phyloP scores from a whole-genome alignment of 1,140 invertebrate species.

The Maniola jurtina region DNA sequence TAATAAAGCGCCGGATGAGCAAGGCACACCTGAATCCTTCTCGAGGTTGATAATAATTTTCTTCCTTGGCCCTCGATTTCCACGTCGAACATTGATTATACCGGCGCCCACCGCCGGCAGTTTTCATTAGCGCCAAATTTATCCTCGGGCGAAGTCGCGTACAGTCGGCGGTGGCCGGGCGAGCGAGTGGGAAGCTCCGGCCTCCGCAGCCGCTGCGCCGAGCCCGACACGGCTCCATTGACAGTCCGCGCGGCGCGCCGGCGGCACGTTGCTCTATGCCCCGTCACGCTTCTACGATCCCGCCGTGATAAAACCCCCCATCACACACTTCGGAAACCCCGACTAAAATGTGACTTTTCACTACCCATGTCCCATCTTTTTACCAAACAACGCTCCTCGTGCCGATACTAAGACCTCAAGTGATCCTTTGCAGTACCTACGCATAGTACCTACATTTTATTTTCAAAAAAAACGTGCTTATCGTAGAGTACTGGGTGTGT shows the following conservation, averaged over 20 bases:
- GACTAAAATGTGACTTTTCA: conserved; percentile 53
- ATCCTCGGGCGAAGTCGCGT: conserved; percentile 67
- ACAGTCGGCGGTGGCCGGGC: conserved; percentile 52
- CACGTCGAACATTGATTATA: conserved; percentile 73
- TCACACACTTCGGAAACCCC: conserved; percentile 43
- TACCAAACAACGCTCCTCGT: not conserved
- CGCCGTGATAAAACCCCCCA: conserved; percentile 41
- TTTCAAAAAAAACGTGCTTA: conserved; percentile 47
- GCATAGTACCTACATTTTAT: conserved; percentile 16
- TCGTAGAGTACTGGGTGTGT: conserved; percentile 44
- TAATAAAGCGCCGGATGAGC: conserved; percentile 2
- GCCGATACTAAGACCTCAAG: conserved; percentile 1
- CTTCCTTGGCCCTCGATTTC: conserved; percentile 55
- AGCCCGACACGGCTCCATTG: conserved; percentile 60
- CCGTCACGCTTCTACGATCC: conserved; percentile 45
- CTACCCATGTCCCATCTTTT: not conserved
- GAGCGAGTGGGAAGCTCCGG: conserved; percentile 50
- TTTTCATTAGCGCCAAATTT: conserved; percentile 75
- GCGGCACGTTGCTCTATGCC: conserved; percentile 57
- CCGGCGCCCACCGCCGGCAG: conserved; percentile 67
- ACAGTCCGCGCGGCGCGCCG: conserved; percentile 71
- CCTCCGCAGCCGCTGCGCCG: conserved; percentile 15
- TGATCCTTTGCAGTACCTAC: conserved; percentile 13
- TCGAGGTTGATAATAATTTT: conserved; percentile 42
- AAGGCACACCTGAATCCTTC: conserved; percentile 22